Evolutionary conservation across 2,113 vertebrate species (phyloP), one percentile per base, ranked within the genome.

Genomic region (Cephalophus harveyi): DNA sequence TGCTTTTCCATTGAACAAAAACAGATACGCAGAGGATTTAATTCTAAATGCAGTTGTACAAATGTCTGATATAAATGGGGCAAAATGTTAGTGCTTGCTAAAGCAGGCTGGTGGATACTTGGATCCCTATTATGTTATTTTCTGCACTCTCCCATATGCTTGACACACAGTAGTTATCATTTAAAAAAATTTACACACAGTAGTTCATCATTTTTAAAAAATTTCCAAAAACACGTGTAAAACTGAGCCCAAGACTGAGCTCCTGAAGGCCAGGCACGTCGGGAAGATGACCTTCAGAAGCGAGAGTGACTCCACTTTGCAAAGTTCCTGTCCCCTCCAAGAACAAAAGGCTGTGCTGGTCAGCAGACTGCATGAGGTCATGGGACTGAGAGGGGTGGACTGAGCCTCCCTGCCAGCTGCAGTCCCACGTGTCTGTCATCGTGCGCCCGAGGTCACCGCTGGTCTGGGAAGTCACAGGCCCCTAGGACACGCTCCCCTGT

Each of bases 211-310:
- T 87, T 89, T 43, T 30, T n/a, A 95, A 60, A 87, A 89, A 95
- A 81, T 36, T 89, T 83, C 10, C 30, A 87, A 92, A 84, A 78
- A 36, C 15, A 88, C 17, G 3, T 43, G 13, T 17, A 91, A 64
- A 84, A 43, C 43, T 46, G 60, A 96, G 25, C 23, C 40, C 15
- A 92, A 59, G 30, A 43, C 87, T 33, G 15, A 87, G 78, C 76
- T 13, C 17, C 13, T 27, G 30, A 60, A 52, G 19, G 14, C 71
- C 5, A 43, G 48, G 64, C 79, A 27, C 15, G 85, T 88, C 87
- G 94, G 88, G 91, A 97, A 95, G 85, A 88, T 89, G 95, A 95
- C 93, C 97, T 33, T 10, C 3, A 6, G 59, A 94, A 91, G 90
- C 16, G 21, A 13, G 10, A 28, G 7, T 50, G 74, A 93, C 87